Evolutionary conservation across 2,797 vertebrate species (phyloP).

Genomic region (Myiothlypis chrysogaster): DNA sequence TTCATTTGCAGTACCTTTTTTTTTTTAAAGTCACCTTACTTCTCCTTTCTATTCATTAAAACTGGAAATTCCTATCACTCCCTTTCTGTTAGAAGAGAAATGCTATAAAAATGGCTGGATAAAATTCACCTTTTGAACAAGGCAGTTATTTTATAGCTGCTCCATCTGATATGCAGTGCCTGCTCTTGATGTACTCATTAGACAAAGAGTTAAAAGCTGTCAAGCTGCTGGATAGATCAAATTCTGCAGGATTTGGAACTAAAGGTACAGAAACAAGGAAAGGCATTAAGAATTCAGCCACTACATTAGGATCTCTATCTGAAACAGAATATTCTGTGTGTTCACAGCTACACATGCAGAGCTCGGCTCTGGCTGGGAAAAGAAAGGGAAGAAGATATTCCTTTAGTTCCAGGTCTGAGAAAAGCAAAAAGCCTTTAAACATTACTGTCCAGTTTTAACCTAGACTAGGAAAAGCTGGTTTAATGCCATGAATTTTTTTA

Average conservation of each 20-base stretch:
- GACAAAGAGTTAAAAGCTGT: slow-evolving; percentile 31
- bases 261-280: not conserved
- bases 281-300: slow-evolving; percentile 8
- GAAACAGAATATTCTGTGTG: slow-evolving; percentile 31
- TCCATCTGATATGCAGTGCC: not conserved
- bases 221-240: not conserved
- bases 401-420: not conserved
- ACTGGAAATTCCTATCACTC: not conserved
- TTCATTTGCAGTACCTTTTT: not conserved
- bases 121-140: slow-evolving; percentile 8
- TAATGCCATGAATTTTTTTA: not conserved
- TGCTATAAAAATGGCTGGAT: not conserved
- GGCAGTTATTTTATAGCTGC: not conserved
- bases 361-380: not conserved
- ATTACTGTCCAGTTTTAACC: not conserved
- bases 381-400: not conserved
- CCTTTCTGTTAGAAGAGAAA: not conserved
- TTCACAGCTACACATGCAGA: not conserved
- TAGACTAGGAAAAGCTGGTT: not conserved
- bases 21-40: not conserved
- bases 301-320: not conserved
- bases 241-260: slow-evolving; percentile 1
- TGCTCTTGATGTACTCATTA: slow-evolving; percentile 20
- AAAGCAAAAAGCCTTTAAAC: not conserved
- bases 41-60: slow-evolving; percentile 21